Base-by-base conservation (phyloP, 2,797 vertebrate species). In the Rhinogobio ventralis region DNA sequence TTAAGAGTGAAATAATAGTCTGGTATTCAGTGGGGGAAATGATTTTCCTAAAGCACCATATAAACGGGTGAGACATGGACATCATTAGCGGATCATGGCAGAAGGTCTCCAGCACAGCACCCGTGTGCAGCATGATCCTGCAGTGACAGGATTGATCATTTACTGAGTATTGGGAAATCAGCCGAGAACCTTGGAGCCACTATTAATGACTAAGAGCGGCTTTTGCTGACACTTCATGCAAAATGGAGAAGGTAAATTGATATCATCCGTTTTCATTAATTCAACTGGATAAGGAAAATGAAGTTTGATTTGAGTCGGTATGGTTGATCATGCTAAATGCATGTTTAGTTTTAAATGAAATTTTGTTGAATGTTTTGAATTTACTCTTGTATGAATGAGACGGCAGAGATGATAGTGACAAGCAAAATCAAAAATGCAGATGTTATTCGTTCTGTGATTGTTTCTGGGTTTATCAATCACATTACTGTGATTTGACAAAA, bases 91-190 rank as follows among this genome's bases (percentile, higher is more conserved):
- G 14, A 68, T 71, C 13, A 81, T 72, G 51, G 46, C 53, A 62
- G 55, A 55, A 51, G 60, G 60, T 71, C 80, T 66, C 13, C 23
- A 87, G 85, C 53, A 13, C 30, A 25, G 45, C 23, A 85, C 84
- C 91, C 93, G 91, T 84, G 90, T 92, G 90, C 83, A 75, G 91
- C 91, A 91, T 94, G 93, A 93, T 92, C 86, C 55, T 33, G 46
- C 51, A 25, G 66, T 82, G 66, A 86, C 36, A 72, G 36, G 78
- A 84, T 90, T 88, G 89, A 89, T 90, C 86, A 89, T 90, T 90
- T 89, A 90, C 89, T 42, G 42, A 60, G n/a, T 79, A 81, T 78
- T 89, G 81, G 62, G 80, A 88, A 86, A 84, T 39, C 64, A 36
- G 39, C 15, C 14, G 23, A 87, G 88, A 82, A 87, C 79, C 84